phyloP scores from a whole-genome alignment of 2,113 vertebrate genomes.

The Thunnus thynnus region DNA sequence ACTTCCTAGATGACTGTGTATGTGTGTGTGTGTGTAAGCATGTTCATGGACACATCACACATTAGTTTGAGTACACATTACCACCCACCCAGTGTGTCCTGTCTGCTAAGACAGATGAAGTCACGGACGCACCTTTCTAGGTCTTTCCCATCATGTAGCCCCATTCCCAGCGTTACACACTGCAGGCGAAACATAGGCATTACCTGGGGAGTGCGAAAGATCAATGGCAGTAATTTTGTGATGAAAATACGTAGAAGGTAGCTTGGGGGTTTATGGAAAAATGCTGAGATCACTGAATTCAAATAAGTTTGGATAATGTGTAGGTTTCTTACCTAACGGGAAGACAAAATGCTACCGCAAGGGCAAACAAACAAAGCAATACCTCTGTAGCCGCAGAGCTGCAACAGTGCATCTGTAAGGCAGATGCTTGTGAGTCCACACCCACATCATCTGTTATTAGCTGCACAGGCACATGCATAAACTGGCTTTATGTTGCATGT shows the following conservation, averaged over 20 bases:
- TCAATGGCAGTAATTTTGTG: not conserved
- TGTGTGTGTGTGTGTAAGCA: not conserved
- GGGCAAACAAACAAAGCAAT: slow-evolving; percentile 28
- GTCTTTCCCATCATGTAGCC: not conserved
- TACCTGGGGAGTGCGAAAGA: not conserved
- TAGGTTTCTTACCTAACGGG: slow-evolving; percentile 6
- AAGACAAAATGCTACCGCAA: slow-evolving; percentile 18
- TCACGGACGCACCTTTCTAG: not conserved
- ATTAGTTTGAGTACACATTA: not conserved
- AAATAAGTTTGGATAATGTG: not conserved
- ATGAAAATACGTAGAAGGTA: slow-evolving; percentile 3
- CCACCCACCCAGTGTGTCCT: slow-evolving; percentile 23
- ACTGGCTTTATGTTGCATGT: not conserved
- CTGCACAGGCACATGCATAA: not conserved
- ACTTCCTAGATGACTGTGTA: slow-evolving; percentile 3
- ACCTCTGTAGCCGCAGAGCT: slow-evolving; percentile 19
- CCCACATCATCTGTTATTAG: too few relatives aligned
- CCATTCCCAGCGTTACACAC: not conserved
- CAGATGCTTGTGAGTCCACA: not conserved
- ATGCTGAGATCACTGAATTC: slow-evolving; percentile 24
- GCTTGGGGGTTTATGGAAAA: slow-evolving; percentile 1
- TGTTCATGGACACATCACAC: not conserved
- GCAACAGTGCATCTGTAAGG: not conserved
- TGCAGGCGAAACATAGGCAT: not conserved
- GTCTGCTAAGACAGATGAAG: slow-evolving; percentile 1